Conservation (phyloP, 2,113 vertebrate genomes). For the Prinia subflava region DNA sequence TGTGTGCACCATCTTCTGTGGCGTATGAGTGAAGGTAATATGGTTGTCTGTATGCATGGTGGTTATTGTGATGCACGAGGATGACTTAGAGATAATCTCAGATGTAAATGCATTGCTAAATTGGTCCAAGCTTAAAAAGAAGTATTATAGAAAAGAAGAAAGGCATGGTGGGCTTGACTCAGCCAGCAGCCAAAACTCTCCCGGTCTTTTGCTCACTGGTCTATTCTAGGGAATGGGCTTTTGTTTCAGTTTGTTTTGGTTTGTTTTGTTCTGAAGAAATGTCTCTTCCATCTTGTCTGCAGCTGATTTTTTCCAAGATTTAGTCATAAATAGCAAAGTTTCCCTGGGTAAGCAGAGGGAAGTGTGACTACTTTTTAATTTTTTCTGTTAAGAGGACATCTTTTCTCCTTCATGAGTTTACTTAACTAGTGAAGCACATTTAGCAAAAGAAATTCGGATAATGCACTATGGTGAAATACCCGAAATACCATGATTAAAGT, state of each 20-base stretch:
- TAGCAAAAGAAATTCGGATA: neutral
- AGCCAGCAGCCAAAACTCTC: neutral
- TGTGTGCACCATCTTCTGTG: neutral
- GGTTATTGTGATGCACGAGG: neutral
- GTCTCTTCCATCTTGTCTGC: neutral
- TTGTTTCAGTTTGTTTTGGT: neutral
- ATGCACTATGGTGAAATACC: neutral
- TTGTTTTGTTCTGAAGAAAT: neutral
- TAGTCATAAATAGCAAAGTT: neutral
- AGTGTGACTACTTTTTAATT: fast-evolving
- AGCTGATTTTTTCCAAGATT: neutral
- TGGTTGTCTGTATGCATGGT: neutral
- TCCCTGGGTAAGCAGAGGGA: neutral
- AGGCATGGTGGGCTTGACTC: neutral
- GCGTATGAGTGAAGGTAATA: neutral
- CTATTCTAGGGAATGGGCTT: neutral
- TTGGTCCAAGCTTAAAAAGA: neutral
- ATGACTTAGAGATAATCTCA: neutral
- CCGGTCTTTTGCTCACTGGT: fast-evolving
- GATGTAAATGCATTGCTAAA: neutral
- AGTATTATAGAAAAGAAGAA: neutral
- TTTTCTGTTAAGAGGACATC: neutral
- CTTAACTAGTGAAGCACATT: neutral
- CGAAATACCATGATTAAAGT: neutral
- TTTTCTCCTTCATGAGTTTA: neutral